Base-by-base conservation (phyloP, 2,888 invertebrate genomes). In the Drosophila prostipennis region DNA sequence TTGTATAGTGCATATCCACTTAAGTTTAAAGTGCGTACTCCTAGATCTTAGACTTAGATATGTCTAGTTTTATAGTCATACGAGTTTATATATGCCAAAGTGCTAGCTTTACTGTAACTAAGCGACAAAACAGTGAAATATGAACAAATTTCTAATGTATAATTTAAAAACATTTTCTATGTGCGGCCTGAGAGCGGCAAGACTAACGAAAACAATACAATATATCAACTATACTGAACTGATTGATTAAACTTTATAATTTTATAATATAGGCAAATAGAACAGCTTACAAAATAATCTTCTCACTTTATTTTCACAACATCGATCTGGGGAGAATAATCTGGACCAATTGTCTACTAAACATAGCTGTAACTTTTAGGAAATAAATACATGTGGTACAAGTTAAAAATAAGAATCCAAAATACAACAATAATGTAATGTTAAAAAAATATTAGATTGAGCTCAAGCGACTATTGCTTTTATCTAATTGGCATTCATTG, bases 21-120 rank as follows among this genome's bases (percentile, higher is more conserved):
- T 82, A 86, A 72, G 68, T 65, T 58, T 56, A 87, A 72, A 67
- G 64, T 71, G 70, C 59, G 74, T 79, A 82, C 75, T 79, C 74
- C 58, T 85, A 87, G 74, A 67, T 65, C 55, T 72, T 72, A 73
- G 52, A 39, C 51, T 80, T 72, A 60, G 52, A 60, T 64, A 76
- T 65, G 19, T 56, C 73, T 76, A 84, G 85, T 75, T 79, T 68
- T 79, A 60, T 78, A 69, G 69, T 69, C 64, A 51, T 77, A 69
- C 58, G 55, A 63, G 45, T 64, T 45, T 52, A 72, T 61, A 70
- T 69, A 78, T 73, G 78, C 87, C 87, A 83, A 83, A 83, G 80
- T 76, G 67, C 63, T 69, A 68, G 60, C 83, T 71, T 73, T 79
- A 76, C 57, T 51, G 36, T 37, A 46, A 69, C 49, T 72, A 56